Evolutionary conservation across 2,888 invertebrate species (phyloP).

Genomic region (Mythimna pallens): DNA sequence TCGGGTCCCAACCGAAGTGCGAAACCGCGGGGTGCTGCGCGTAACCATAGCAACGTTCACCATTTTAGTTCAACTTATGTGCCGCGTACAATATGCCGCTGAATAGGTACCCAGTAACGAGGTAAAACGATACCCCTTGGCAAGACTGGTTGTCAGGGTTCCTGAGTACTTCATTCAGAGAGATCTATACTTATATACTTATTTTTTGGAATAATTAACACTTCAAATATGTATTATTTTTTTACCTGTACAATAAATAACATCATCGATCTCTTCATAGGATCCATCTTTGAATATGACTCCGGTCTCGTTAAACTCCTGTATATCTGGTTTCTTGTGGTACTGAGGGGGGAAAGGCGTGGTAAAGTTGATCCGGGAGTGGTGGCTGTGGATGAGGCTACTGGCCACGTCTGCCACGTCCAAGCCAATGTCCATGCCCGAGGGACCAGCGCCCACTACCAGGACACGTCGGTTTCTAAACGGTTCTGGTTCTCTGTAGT

Average conservation of each 20-base stretch:
- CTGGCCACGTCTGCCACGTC: slow-evolving; percentile 89
- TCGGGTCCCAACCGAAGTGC: no score
- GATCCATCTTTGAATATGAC: slow-evolving; percentile 91
- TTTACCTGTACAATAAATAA: slow-evolving; percentile 94
- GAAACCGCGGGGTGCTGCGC: no score
- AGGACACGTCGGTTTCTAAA: slow-evolving; percentile 91
- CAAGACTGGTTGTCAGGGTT: not conserved
- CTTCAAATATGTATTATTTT: slow-evolving; percentile 7
- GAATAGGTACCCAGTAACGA: no score
- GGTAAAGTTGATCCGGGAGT: slow-evolving; percentile 79
- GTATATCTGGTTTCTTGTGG: slow-evolving; percentile 88
- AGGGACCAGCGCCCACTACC: slow-evolving; percentile 93
- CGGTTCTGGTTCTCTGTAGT: slow-evolving; percentile 92
- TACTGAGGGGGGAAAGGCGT: slow-evolving; percentile 87
- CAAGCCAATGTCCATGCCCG: slow-evolving; percentile 93
- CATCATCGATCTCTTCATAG: slow-evolving; percentile 91
- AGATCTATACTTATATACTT: no score
- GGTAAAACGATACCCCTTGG: no score
- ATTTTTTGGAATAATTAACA: not conserved
- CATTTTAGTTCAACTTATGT: no score
- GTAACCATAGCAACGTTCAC: no score
- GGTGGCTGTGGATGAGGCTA: slow-evolving; percentile 89
- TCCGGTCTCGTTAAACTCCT: slow-evolving; percentile 86
- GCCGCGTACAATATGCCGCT: no score
- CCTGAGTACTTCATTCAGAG: not conserved